These are phyloP conservation scores for Notothenia coriiceps DNA, from an alignment of 2,113 vertebrate genomes.

Conservation along the genomic window DNA sequence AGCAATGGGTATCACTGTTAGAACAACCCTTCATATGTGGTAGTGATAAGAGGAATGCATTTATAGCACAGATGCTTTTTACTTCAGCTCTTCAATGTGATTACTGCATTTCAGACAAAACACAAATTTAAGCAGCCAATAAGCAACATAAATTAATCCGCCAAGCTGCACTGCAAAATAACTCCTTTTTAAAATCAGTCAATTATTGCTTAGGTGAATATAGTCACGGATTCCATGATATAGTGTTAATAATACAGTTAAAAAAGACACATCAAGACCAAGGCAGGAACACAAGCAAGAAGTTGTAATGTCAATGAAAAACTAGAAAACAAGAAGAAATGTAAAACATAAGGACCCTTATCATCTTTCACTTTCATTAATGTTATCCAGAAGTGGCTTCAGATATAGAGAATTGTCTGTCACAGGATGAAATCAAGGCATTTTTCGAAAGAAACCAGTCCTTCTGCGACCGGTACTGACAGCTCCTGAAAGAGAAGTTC, in stretches of 20 bases:
- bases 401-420: constrained; percentile 94
- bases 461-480: constrained; percentile 96
- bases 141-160: neutral
- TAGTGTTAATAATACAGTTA: neutral
- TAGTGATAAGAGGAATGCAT: neutral
- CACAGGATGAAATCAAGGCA: constrained; percentile 95
- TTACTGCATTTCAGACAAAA: neutral
- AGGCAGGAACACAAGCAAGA: neutral
- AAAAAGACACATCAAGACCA: neutral
- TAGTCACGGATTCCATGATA: neutral
- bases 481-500: constrained; percentile 98
- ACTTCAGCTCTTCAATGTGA: neutral
- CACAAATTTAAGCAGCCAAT: neutral
- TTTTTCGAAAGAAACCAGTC: constrained; percentile 96
- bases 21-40: neutral
- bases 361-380: neutral
- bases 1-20: neutral
- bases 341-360: neutral
- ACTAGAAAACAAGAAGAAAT: neutral
- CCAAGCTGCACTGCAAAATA: neutral
- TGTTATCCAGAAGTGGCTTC: constrained; percentile 91
- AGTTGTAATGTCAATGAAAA: neutral
- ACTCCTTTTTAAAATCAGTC: neutral
- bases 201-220: neutral
- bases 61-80: neutral